Base-by-base conservation (phyloP, 2,797 vertebrate species). In the Scomberomorus guttatus region DNA sequence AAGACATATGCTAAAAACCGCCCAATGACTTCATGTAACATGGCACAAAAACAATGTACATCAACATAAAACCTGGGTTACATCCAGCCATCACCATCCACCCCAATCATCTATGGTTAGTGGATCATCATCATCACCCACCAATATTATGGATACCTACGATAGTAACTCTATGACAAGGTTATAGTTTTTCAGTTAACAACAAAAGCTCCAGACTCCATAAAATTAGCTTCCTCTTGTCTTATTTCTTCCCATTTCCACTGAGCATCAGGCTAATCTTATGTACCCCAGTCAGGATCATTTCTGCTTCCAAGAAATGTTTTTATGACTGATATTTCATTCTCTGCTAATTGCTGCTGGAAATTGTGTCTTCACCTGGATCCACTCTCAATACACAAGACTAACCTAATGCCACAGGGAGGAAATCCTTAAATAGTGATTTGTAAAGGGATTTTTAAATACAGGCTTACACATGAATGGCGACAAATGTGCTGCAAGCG, bases 261-360 rank as follows among this genome's bases (percentile, higher is more conserved):
- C 46, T 46, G 27, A 60, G 59, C 55, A 74, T 71, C 13, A 60
- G 37, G 24, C 32, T 69, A 44, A 69, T 65, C 46, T 66, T 65
- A 61, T 20, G 3, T 22, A 4, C 5, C 22, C 20, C 29, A 77
- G 55, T 54, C 58, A 39, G 42, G 27, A 62, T 75, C 1, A 27
- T 54, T 37, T 62, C 46, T 54, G 10, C 27, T 66, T 74, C 8
- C n/a, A 7, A 14, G 22, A 57, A 65, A 48, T 66, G 2, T 56
- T 72, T 59, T 70, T 34, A 72, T 57, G 27, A 56, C 22, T 18
- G 10, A n/a, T 48, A 54, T 74, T 60, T 80, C 27, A 71, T 64
- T 74, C n/a, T 60, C 48, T 59, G 13, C 22, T 25, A 65, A 39
- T 60, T 15, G 5, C 27, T 34, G 29, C 22, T 51, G 44, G 22